These are phyloP conservation scores for Semaprochilodus insignis DNA, from an alignment of 2,797 vertebrate species.

Conservation along the genomic window DNA sequence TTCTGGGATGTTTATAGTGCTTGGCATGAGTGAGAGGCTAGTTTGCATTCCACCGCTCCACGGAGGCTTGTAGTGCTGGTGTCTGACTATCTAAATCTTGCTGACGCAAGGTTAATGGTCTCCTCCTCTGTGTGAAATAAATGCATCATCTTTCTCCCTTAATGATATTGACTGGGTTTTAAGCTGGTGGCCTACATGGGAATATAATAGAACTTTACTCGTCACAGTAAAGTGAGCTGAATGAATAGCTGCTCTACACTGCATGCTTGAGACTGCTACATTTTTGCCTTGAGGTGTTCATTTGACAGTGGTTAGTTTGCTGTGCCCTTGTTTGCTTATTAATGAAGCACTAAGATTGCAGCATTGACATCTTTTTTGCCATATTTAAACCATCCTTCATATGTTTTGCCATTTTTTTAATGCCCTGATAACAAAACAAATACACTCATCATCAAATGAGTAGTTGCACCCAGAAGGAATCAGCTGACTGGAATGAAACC, in stretches of 20 bases:
- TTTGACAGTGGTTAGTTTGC: background rate
- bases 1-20: slow-evolving; percentile 61
- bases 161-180: slow-evolving; percentile 54
- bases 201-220: slow-evolving; percentile 16
- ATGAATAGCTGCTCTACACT: background rate
- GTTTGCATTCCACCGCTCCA: slow-evolving; percentile 48
- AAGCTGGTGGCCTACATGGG: slow-evolving; percentile 47
- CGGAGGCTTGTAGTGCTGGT: slow-evolving; percentile 34
- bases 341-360: background rate
- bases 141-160: slow-evolving; percentile 54
- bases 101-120: slow-evolving; percentile 54
- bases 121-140: slow-evolving; percentile 44
- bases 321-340: background rate
- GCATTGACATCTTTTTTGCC: background rate
- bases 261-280: background rate
- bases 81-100: slow-evolving; percentile 43
- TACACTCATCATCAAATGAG: too few species aligned
- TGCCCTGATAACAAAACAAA: too few species aligned
- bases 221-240: background rate
- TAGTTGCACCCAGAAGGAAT: too few species aligned
- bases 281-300: too few species aligned
- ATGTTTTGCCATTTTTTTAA: too few species aligned
- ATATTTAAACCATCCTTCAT: background rate
- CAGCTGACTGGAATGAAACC: too few species aligned
- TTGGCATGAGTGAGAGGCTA: slow-evolving; percentile 39